A percentile compares a stretch with the other conserved stretches of the same genome.
Conservation (phyloP, 2,113 vertebrate genomes). For the Garra rufa region DNA sequence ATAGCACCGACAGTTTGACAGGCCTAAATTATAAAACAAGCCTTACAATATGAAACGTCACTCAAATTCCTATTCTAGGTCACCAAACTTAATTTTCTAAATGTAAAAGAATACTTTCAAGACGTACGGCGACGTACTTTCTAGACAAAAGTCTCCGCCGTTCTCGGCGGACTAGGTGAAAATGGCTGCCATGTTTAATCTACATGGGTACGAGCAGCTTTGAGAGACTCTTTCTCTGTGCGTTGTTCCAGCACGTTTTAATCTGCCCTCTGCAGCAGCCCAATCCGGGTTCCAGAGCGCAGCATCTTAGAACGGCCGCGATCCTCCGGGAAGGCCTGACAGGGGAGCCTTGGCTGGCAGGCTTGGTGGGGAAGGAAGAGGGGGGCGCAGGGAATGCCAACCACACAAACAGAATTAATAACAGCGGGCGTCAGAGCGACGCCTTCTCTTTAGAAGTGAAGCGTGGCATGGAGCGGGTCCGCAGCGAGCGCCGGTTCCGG, state of each 20-base stretch:
- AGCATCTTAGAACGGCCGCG: slow-evolving; percentile 66
- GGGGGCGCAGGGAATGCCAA: slow-evolving; percentile 17
- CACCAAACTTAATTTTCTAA: slow-evolving; percentile 2
- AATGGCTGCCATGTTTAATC: slow-evolving; percentile 52
- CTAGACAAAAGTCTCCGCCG: not conserved
- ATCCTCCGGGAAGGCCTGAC: slow-evolving; percentile 57
- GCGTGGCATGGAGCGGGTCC: slow-evolving; percentile 52
- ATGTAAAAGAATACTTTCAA: slow-evolving; percentile 22
- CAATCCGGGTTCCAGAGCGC: slow-evolving; percentile 57
- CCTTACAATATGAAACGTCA: not conserved
- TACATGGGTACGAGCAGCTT: slow-evolving; percentile 52
- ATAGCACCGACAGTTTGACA: not conserved
- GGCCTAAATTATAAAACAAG: not conserved
- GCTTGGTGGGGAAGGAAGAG: slow-evolving; percentile 40
- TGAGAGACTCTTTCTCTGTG: slow-evolving; percentile 46
- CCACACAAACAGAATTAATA: slow-evolving; percentile 65
- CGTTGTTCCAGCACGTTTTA: slow-evolving; percentile 63
- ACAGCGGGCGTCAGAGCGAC: slow-evolving; percentile 53
- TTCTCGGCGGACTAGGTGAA: slow-evolving; percentile 28
- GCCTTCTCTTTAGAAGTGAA: slow-evolving; percentile 62
- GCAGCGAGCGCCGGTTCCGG: slow-evolving; percentile 67
- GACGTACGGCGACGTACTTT: slow-evolving; percentile 12
- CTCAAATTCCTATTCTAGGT: slow-evolving; percentile 17
- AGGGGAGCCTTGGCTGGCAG: slow-evolving; percentile 64
- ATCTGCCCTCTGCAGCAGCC: slow-evolving; percentile 61